These are phyloP conservation scores for Baryphthengus martii DNA, from an alignment of 2,113 vertebrate genomes.

Conservation along the genomic window DNA sequence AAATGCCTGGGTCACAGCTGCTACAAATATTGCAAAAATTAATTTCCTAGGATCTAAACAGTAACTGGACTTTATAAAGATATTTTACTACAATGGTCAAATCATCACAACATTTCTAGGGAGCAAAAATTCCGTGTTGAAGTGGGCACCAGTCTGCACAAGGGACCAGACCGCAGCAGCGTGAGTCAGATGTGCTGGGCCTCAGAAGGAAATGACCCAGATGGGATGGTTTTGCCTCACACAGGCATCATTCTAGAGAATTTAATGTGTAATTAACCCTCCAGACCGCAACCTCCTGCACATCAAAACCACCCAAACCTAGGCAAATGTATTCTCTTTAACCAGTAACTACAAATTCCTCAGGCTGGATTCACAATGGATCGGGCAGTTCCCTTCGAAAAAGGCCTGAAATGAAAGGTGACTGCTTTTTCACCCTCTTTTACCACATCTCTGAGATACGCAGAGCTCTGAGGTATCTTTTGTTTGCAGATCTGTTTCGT, in stretches of 20 bases:
- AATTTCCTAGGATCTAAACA: not conserved
- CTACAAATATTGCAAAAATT: not conserved
- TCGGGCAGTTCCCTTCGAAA: not conserved
- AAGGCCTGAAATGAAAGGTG: not conserved
- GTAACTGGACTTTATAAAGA: not conserved
- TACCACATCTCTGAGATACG: accelerated
- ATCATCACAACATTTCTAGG: not conserved
- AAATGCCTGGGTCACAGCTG: not conserved
- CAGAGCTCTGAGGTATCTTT: not conserved
- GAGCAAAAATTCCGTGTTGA: not conserved
- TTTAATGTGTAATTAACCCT: too few relatives aligned
- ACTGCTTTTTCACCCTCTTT: not conserved
- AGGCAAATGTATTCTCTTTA: accelerated
- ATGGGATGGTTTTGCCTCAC: not conserved
- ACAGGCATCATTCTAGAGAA: not conserved
- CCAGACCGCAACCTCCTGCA: not conserved
- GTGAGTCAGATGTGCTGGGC: not conserved
- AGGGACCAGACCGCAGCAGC: not conserved
- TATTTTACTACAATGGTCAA: not conserved
- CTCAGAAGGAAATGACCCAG: not conserved
- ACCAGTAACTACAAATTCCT: not conserved
- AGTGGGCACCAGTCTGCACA: not conserved
- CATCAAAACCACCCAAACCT: not conserved
- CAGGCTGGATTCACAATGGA: not conserved
- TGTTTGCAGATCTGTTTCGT: not conserved